A percentile compares a stretch with the other conserved stretches of the same genome.
These are phyloP conservation scores for Cariama cristata DNA, from an alignment of 2,113 vertebrate genomes.

Conservation along the genomic window DNA sequence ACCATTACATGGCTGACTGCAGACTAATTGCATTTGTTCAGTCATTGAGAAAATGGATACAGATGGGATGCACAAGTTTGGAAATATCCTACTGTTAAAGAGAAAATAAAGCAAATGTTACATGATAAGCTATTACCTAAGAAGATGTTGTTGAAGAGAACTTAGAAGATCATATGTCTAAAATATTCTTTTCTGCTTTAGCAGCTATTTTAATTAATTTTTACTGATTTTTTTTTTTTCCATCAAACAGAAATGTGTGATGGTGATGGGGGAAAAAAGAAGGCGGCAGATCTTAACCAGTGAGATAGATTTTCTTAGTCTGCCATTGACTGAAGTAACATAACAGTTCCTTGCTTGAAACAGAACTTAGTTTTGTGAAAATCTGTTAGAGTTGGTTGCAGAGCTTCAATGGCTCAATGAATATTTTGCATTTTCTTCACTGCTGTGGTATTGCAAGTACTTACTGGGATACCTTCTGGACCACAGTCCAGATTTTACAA, in stretches of 20 bases:
- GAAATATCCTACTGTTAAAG: constrained; percentile 71
- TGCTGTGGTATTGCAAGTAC: background rate
- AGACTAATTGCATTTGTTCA: constrained; percentile 83
- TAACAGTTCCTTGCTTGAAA: background rate
- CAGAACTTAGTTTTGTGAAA: background rate
- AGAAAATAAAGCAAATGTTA: constrained; percentile 72
- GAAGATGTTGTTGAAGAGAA: constrained; percentile 45
- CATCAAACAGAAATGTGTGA: background rate
- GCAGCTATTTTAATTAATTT: constrained; percentile 71
- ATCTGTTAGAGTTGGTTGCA: background rate
- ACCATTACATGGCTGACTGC: constrained; percentile 80
- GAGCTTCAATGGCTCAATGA: background rate
- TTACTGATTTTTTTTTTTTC: background rate
- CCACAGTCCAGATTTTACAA: background rate
- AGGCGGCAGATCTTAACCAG: background rate
- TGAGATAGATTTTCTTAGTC: background rate
- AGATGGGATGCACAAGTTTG: constrained; percentile 68
- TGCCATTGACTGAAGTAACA: background rate
- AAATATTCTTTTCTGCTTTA: constrained; percentile 70
- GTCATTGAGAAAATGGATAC: constrained; percentile 76
- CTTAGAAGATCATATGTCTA: constrained; percentile 47
- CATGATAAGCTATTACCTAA: constrained; percentile 10
- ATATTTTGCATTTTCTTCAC: constrained; percentile 9
- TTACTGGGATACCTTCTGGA: background rate
- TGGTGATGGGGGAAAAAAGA: background rate